Evolutionary conservation across 2,797 vertebrate species (phyloP).

Genomic region (Cynodonichthys magdalenae): DNA sequence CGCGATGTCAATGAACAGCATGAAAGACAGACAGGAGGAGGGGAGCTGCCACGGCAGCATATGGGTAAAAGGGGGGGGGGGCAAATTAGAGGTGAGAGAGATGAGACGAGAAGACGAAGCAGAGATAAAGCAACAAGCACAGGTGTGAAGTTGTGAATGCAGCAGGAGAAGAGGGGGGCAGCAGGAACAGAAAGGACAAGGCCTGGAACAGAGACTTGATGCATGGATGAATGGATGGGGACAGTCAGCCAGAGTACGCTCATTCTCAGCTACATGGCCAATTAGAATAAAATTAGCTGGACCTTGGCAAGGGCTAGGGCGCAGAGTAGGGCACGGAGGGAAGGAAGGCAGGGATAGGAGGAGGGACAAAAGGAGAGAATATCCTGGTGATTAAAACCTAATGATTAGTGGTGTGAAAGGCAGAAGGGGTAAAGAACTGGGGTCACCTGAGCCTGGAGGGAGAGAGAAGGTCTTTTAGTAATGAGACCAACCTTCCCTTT

Average conservation of each 20-base stretch:
- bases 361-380: slow-evolving; percentile 62
- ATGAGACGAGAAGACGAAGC: slow-evolving; percentile 45
- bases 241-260: slow-evolving; percentile 78
- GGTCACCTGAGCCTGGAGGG: slow-evolving; percentile 78
- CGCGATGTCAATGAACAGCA: slow-evolving; percentile 59
- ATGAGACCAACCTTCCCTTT: slow-evolving; percentile 79
- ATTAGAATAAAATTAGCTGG: slow-evolving; percentile 86
- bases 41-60: slow-evolving; percentile 31
- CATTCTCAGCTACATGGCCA: slow-evolving; percentile 74
- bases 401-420: slow-evolving; percentile 76
- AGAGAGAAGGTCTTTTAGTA: slow-evolving; percentile 77
- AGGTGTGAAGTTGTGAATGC: slow-evolving; percentile 41
- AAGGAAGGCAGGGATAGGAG: slow-evolving; percentile 42
- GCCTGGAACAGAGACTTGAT: slow-evolving; percentile 57
- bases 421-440: slow-evolving; percentile 67
- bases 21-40: slow-evolving; percentile 43
- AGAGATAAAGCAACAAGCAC: slow-evolving; percentile 52
- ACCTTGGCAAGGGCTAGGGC: slow-evolving; percentile 85
- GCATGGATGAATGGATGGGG: slow-evolving; percentile 70
- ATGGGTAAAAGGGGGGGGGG: slow-evolving; percentile 30
- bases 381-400: slow-evolving; percentile 78
- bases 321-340: slow-evolving; percentile 71
- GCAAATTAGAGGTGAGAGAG: slow-evolving; percentile 57
- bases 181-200: slow-evolving; percentile 39
- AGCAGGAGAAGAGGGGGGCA: slow-evolving; percentile 5